Evolutionary conservation across 2,797 vertebrate genomes (phyloP), one percentile per base, ranked within the genome.

Genomic region (Girardinus metallicus): DNA sequence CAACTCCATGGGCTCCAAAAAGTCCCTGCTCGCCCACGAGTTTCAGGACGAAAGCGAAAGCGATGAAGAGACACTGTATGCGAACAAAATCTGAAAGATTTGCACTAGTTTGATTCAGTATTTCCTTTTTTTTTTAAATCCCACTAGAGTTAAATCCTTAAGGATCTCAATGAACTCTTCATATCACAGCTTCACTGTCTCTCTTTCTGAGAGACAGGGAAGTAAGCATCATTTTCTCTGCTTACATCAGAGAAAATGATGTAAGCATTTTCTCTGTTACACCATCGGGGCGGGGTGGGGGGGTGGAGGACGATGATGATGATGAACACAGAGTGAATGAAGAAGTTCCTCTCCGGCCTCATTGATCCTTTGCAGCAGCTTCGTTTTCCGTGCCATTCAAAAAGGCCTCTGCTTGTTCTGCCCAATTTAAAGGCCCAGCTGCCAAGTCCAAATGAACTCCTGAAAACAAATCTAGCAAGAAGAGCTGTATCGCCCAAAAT

Each of bases 31-130:
- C 39, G 97, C 96, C 89, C 95, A 98, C 0, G 98, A 99, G 83
- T 99, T 99, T 94, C 98, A 99, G 95, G 99, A 99, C 8, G 99
- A 99, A 87, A 99, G 97, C 0, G 99, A 99, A 95, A 99, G 98
- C 21, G 98, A 99, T 1, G 98, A 99, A 86, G 98, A 99, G 87
- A 99, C 99, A 1, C 84, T 99, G 34, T 99, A 99, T 79, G 97
- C 97, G 90, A 99, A 98, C 96, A 99, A 99, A 91, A 97, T 99
- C 91, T 99, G 96, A 98, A 86, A 89, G 31, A 16, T 1, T 11
- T 44, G 46, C 55, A 57, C 72, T 34, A 29, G 31, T 76, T 70
- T 53, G 75, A 81, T 74, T 78, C 76, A 0, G 36, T 86, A 26
- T 83, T 86, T 86, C 82, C 82, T 88, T 74, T 83, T 85, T 83